These are phyloP conservation scores for Whitmania pigra DNA, from an alignment of 1,140 invertebrate species.

Conservation along the genomic window DNA sequence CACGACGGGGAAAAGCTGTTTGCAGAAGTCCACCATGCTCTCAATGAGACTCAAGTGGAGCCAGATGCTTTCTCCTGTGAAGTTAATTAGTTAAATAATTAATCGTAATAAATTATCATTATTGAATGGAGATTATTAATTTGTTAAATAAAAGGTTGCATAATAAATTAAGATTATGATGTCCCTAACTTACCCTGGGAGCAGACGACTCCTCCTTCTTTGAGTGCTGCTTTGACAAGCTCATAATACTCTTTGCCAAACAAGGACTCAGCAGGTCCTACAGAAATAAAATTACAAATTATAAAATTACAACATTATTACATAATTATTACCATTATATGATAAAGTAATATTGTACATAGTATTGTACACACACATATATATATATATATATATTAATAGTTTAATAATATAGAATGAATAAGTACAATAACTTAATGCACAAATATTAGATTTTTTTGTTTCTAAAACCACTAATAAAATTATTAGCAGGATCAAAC, in stretches of 20 bases:
- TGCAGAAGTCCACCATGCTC: slow-evolving; percentile 59
- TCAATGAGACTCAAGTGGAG: slow-evolving; percentile 65
- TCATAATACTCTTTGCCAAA: slow-evolving; percentile 74
- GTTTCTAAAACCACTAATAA: too few species aligned
- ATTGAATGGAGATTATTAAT: not conserved
- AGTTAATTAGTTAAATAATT: not conserved
- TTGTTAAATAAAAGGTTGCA: not conserved
- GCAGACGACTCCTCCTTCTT: slow-evolving; percentile 74
- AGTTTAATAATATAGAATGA: too few species aligned
- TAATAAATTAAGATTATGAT: not conserved
- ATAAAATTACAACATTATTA: slow-evolving; percentile 16
- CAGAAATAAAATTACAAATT: slow-evolving; percentile 21
- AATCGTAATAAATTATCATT: not conserved
- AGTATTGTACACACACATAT: too few species aligned
- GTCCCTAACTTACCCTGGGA: slow-evolving; percentile 47
- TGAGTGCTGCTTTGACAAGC: slow-evolving; percentile 68
- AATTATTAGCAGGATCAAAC: too few species aligned
- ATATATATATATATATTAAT: too few species aligned
- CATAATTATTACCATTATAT: not conserved
- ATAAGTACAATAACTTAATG: too few species aligned
- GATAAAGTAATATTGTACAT: not conserved
- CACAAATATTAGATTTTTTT: too few species aligned
- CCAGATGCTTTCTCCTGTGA: slow-evolving; percentile 73
- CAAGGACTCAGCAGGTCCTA: slow-evolving; percentile 52
- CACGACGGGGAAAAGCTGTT: slow-evolving; percentile 59